A percentile compares a stretch with the other conserved stretches of the same genome.
phyloP scores from a whole-genome alignment of 2,797 vertebrate genomes.

The Pempheris klunzingeri region DNA sequence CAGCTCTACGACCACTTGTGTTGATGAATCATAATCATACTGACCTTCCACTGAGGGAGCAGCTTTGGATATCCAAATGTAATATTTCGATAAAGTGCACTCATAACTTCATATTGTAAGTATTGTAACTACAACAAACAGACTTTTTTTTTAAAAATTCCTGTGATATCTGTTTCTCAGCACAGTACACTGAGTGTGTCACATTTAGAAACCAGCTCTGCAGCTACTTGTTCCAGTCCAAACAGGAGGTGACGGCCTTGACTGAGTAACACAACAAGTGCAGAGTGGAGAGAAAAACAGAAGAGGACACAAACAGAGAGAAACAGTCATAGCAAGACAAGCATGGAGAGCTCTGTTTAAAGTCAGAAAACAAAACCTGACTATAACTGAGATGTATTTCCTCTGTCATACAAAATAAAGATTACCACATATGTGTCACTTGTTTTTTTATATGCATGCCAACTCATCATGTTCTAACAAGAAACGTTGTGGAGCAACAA shows the following conservation, averaged over 20 bases:
- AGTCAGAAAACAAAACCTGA: background rate
- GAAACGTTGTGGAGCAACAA: too few species aligned
- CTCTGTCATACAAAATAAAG: too few species aligned
- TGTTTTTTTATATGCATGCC: too few species aligned
- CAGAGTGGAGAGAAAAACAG: background rate
- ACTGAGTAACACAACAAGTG: background rate
- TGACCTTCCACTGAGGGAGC: background rate
- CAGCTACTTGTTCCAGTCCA: slow-evolving; percentile 3
- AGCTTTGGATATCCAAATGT: background rate
- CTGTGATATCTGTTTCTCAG: background rate
- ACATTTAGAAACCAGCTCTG: background rate
- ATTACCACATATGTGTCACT: too few species aligned
- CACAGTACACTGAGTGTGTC: slow-evolving; percentile 12
- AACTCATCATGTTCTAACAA: too few species aligned
- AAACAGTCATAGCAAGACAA: slow-evolving; percentile 1
- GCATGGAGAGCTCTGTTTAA: background rate
- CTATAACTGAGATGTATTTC: too few species aligned
- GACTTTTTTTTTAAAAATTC: too few species aligned
- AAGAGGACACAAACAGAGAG: background rate
- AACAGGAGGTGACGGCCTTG: slow-evolving; percentile 20
- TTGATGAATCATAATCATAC: too few species aligned
- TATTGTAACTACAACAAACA: background rate
- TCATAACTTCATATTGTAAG: too few species aligned
- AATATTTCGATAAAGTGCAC: background rate
- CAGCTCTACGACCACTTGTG: too few species aligned